phyloP scores from a whole-genome alignment of 2,797 vertebrate species.

The Helarctos malayanus region DNA sequence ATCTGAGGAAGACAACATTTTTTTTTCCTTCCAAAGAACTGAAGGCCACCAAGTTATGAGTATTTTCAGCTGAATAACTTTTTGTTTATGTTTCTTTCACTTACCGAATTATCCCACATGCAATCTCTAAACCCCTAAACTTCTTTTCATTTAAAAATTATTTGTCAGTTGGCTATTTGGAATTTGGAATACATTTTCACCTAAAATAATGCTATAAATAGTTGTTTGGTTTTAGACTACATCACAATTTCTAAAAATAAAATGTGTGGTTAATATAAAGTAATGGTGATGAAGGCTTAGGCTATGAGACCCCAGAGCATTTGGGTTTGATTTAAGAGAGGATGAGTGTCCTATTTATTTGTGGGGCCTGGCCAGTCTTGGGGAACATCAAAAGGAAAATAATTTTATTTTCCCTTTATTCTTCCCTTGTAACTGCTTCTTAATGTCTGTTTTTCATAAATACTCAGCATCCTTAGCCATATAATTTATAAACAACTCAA shows the following conservation, averaged over 20 bases:
- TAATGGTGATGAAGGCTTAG: background rate
- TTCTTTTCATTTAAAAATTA: background rate
- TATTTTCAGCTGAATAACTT: slow-evolving; percentile 10
- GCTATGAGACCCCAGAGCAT: background rate
- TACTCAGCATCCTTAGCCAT: background rate
- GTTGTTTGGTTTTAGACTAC: background rate
- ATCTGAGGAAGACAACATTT: background rate
- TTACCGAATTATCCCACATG: background rate
- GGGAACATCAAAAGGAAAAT: background rate
- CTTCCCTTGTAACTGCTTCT: background rate
- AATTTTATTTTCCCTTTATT: background rate
- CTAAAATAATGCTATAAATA: background rate
- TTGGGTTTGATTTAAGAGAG: background rate
- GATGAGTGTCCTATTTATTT: background rate
- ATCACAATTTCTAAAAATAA: slow-evolving; percentile 15
- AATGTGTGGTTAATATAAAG: background rate
- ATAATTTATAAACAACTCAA: slow-evolving; percentile 10
- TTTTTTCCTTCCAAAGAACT: background rate
- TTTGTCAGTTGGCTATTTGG: slow-evolving; percentile 1
- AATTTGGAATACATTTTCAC: background rate
- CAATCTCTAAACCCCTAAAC: background rate
- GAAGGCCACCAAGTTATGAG: background rate
- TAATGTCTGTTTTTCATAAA: background rate
- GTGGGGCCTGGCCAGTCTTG: background rate
- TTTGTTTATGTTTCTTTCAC: background rate